Evolutionary conservation across 2,113 vertebrate genomes (phyloP).

Genomic region (Odontophorus gujanensis): DNA sequence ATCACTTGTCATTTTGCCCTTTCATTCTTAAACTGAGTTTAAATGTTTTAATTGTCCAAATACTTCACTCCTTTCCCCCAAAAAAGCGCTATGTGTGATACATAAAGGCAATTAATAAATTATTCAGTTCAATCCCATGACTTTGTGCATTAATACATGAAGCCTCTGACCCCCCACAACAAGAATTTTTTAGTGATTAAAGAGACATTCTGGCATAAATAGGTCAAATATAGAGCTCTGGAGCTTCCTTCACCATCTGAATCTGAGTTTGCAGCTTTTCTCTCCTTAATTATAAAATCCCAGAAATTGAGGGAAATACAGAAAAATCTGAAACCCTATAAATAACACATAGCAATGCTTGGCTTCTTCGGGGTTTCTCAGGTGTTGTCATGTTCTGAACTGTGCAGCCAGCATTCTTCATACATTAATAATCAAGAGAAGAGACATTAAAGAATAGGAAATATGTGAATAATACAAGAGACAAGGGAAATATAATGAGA

Average conservation of each 20-base stretch:
- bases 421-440: constrained; percentile 69
- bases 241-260: constrained; percentile 4
- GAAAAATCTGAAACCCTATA: constrained; percentile 43
- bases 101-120: constrained; percentile 55
- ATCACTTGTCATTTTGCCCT: not conserved
- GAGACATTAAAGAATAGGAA: constrained; percentile 63
- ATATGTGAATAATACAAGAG: constrained; percentile 71
- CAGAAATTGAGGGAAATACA: constrained; percentile 15
- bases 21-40: not conserved
- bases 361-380: constrained; percentile 60
- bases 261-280: constrained; percentile 16
- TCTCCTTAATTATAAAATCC: constrained; percentile 63
- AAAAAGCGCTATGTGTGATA: not conserved
- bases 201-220: constrained; percentile 51
- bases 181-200: constrained; percentile 53
- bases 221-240: constrained; percentile 48
- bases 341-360: constrained; percentile 54
- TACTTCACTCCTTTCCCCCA: not conserved
- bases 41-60: constrained; percentile 20
- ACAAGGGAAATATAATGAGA: constrained; percentile 62
- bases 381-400: constrained; percentile 66
- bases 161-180: constrained; percentile 45
- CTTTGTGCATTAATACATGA: constrained; percentile 27
- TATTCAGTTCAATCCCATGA: constrained; percentile 10
- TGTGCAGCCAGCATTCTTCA: constrained; percentile 57